Evolutionary conservation across 2,113 vertebrate species (phyloP).

Genomic region (Peromyscus californicus): DNA sequence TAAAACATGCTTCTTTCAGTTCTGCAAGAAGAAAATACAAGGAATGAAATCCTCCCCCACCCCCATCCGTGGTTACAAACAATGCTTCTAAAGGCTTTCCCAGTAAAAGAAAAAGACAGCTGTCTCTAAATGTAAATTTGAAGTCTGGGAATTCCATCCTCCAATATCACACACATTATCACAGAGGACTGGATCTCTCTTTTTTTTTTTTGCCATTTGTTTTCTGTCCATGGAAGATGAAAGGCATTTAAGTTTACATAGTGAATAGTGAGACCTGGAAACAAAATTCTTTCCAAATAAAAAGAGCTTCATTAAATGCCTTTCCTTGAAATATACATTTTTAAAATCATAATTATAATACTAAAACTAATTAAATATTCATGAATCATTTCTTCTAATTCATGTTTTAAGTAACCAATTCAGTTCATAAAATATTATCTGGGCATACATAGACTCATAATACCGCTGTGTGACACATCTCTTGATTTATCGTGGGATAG

Average conservation of each 20-base stretch:
- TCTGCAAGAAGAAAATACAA: conserved; percentile 62
- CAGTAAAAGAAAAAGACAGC: conserved; percentile 70
- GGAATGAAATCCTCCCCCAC: conserved; percentile 39
- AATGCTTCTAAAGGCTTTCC: conserved; percentile 60
- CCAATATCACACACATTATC: conserved; percentile 45
- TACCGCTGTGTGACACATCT: background rate
- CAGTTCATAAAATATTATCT: conserved; percentile 16
- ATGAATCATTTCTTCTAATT: background rate
- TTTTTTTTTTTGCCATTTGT: background rate
- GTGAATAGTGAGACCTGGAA: background rate
- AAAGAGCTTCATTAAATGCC: background rate
- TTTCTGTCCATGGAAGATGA: conserved; percentile 43
- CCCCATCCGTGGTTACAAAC: conserved; percentile 35
- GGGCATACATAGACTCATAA: background rate
- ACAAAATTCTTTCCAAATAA: conserved; percentile 39
- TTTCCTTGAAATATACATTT: background rate
- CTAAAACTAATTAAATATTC: background rate
- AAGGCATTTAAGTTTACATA: conserved; percentile 36
- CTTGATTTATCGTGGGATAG: background rate
- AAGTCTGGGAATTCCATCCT: conserved; percentile 32
- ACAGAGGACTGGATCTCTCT: background rate
- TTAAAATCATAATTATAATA: conserved; percentile 8
- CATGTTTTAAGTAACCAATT: conserved; percentile 17
- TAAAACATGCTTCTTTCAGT: conserved; percentile 51
- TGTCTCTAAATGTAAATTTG: conserved; percentile 53